Evolutionary conservation across 2,888 invertebrate genomes (phyloP).

Genomic region (Strigamia crassipes): DNA sequence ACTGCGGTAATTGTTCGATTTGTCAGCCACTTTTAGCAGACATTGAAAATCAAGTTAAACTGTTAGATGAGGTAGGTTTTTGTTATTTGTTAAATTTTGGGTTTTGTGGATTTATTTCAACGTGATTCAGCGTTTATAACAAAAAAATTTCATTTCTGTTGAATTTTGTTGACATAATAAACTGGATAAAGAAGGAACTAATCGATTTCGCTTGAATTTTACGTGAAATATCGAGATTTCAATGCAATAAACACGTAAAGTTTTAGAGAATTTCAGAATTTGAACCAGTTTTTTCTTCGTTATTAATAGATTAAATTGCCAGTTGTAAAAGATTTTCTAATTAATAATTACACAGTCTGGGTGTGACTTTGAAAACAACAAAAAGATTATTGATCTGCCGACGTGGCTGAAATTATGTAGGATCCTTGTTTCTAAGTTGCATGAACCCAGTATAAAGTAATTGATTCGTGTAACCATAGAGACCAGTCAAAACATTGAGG

Average conservation of each 20-base stretch:
- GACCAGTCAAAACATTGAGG: neutral
- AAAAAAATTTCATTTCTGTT: no score
- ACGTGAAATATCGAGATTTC: no score
- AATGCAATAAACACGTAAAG: no score
- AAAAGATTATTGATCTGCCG: conserved; percentile 7
- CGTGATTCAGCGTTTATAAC: no score
- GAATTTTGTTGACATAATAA: no score
- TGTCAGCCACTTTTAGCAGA: conserved; percentile 45
- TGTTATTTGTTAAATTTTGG: neutral
- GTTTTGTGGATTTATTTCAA: neutral
- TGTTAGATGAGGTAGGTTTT: conserved; percentile 48
- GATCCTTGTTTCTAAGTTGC: conserved; percentile 34
- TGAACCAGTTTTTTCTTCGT: neutral
- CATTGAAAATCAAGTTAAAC: conserved; percentile 46
- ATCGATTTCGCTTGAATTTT: neutral
- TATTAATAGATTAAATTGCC: neutral
- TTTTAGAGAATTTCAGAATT: no score
- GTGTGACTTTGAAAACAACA: conserved; percentile 11
- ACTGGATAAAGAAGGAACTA: no score
- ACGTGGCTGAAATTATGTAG: conserved; percentile 8
- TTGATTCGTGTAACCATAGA: conserved; percentile 26
- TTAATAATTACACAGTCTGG: conserved; percentile 5
- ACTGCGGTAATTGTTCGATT: conserved; percentile 43
- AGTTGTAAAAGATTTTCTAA: neutral
- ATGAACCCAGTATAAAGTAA: conserved; percentile 20